Evolutionary conservation across 2,797 vertebrate genomes (phyloP).

Genomic region (Xiphorhynchus erythropygius): DNA sequence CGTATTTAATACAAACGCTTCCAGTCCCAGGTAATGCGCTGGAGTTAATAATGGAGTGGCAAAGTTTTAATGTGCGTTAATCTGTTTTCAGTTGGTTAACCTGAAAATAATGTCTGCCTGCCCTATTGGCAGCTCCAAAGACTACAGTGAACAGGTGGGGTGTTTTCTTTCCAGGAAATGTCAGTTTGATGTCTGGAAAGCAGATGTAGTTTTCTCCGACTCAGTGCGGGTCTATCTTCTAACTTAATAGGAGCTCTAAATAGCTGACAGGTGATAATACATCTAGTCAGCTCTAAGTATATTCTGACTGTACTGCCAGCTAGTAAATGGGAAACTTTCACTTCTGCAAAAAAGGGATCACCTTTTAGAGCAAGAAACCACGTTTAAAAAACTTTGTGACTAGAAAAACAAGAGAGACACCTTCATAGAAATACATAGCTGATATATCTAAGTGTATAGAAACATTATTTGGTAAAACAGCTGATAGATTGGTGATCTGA

Average conservation of each 20-base stretch:
- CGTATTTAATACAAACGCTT: background rate
- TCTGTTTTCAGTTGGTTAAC: slow-evolving; percentile 24
- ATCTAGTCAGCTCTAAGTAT: slow-evolving; percentile 40
- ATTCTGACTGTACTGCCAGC: slow-evolving; percentile 19
- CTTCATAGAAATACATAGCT: accelerated
- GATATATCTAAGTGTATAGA: background rate
- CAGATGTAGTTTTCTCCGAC: slow-evolving; percentile 38
- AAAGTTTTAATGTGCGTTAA: background rate
- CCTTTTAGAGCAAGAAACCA: background rate
- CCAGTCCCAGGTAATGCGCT: background rate
- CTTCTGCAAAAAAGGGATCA: background rate
- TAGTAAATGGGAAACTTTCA: background rate
- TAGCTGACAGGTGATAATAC: slow-evolving; percentile 65
- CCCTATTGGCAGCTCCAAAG: slow-evolving; percentile 32
- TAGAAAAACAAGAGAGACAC: background rate
- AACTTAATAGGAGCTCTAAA: slow-evolving; percentile 59
- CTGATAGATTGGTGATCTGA: background rate
- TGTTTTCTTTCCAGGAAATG: slow-evolving; percentile 58
- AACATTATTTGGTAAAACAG: background rate
- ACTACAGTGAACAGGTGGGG: slow-evolving; percentile 31
- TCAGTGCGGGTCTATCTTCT: slow-evolving; percentile 41
- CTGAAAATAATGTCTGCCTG: slow-evolving; percentile 35
- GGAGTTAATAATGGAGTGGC: background rate
- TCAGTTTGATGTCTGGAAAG: slow-evolving; percentile 61
- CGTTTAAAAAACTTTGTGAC: background rate